Conservation (phyloP, 2,113 vertebrate species). For the Ondatra zibethicus region DNA sequence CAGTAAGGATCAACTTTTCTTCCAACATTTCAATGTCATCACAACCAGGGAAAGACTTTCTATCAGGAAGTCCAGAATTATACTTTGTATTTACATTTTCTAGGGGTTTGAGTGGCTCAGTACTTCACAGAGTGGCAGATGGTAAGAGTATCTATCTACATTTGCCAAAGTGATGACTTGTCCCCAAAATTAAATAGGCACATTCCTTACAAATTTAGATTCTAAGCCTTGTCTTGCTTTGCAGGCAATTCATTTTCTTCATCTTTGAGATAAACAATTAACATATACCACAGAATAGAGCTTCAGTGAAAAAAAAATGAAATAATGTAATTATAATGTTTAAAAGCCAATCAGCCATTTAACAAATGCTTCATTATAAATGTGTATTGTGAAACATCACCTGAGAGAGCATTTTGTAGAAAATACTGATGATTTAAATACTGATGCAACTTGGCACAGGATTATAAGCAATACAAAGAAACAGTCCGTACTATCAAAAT, state of each 20-base stretch:
- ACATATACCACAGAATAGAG: background rate
- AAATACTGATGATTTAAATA: background rate
- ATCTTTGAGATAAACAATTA: background rate
- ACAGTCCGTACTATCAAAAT: background rate
- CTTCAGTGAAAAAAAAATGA: background rate
- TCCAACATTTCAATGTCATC: background rate
- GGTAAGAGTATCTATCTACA: background rate
- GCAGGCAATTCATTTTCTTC: background rate
- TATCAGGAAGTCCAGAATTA: background rate
- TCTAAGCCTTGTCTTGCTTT: background rate
- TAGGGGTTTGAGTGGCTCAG: background rate
- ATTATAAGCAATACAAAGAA: background rate
- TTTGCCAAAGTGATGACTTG: background rate
- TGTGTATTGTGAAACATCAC: background rate
- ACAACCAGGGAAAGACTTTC: background rate
- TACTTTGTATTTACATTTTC: background rate
- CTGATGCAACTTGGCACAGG: background rate
- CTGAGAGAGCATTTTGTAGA: background rate
- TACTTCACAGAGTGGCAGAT: background rate
- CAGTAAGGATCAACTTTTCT: background rate
- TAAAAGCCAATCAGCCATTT: background rate
- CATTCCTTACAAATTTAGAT: background rate
- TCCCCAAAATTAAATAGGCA: background rate
- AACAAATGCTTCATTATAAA: background rate
- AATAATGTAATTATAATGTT: background rate